Base-by-base conservation (phyloP, 2,888 invertebrate genomes). In the Ennomos fuscantarius region DNA sequence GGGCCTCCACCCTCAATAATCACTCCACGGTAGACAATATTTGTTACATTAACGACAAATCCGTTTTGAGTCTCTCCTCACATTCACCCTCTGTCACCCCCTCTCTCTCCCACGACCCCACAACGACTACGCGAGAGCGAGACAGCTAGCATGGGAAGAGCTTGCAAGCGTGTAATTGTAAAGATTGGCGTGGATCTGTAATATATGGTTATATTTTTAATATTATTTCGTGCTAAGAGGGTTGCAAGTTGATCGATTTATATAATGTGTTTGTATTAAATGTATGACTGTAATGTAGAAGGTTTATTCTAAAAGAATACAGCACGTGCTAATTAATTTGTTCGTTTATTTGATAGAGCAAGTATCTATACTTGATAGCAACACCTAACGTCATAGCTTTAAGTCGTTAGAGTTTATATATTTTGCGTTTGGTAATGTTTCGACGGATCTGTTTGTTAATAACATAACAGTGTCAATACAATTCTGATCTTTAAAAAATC, bases 1-100 rank as follows among this genome's bases (percentile, higher is more conserved):
- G 59, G 56, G 42, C 53, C 9, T 46, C 37, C 66, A 71, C 74
- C 78, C 75, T 24, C 69, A 63, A 73, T 78, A 77, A 78, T 81
- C 78, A 78, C 75, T 83, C 79, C 79, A 83, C 80, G 78, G 77
- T 79, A 74, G 80, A 82, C 81, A 83, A 83, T 84, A 83, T 83
- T 85, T 77, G 84, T 82, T 69, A 79, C 85, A 78, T 82, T 79
- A 78, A 74, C 76, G 76, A 74, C 77, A 79, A 79, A 76, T 75
- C 74, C 78, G 73, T 65, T 65, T 59, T 60, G 63, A 60, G 62
- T 60, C 60, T 50, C 65, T 66, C 62, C 65, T 66, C 62, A 13
- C 47, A 52, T 47, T 58, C 58, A 40, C 56, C 64, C 58, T 60
- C 48, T 1, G 15, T 10, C 49, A 15, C 8, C 66, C n/a, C 62